Conservation (phyloP, 2,113 vertebrate genomes). For the Boulengeromyrus knoepffleri region DNA sequence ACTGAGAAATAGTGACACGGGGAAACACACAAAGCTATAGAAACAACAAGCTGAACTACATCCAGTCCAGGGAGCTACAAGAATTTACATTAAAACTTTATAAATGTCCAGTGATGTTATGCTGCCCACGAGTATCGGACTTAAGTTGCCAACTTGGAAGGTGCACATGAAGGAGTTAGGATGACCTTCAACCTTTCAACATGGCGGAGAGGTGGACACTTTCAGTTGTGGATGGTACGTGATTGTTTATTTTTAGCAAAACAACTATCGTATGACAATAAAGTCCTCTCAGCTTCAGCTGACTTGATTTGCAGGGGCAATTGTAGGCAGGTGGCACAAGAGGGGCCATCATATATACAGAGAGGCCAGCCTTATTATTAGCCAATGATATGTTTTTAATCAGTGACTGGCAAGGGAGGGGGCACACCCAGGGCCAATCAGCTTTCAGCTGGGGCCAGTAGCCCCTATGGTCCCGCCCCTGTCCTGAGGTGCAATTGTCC, state of each 20-base stretch:
- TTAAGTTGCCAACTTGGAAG: not conserved
- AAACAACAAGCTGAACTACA: not conserved
- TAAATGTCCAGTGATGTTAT: not conserved
- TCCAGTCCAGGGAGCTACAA: not conserved
- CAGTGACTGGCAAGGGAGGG: not conserved
- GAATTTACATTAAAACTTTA: not conserved
- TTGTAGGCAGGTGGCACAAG: not conserved
- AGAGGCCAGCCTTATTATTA: not conserved
- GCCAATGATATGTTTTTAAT: not conserved
- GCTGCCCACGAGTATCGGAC: not conserved
- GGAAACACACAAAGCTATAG: not conserved
- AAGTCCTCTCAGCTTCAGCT: not conserved
- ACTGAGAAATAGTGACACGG: not conserved
- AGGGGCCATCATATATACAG: not conserved
- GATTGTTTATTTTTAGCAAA: not conserved
- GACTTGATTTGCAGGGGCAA: not conserved
- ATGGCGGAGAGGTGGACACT: not conserved
- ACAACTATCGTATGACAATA: not conserved
- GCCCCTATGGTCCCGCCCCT: not conserved
- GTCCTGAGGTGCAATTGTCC: not conserved
- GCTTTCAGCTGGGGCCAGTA: not conserved
- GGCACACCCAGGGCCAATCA: not conserved
- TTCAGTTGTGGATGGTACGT: not conserved
- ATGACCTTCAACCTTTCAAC: not conserved
- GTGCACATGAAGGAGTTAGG: not conserved